These are phyloP conservation scores for Cygnus olor DNA, from an alignment of 2,797 vertebrate genomes.

Conservation along the genomic window DNA sequence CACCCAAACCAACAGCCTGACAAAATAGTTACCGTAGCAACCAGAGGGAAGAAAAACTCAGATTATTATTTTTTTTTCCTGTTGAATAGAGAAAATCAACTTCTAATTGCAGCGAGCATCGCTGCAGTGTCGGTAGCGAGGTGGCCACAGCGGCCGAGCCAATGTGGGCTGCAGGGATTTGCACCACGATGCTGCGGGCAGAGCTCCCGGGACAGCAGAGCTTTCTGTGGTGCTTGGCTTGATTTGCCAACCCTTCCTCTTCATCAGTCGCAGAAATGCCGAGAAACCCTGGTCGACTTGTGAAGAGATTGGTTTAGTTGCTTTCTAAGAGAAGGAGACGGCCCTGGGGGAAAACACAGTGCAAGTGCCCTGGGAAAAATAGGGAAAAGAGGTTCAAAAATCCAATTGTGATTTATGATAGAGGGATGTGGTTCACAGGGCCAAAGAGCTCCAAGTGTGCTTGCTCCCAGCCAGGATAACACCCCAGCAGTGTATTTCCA, in stretches of 20 bases:
- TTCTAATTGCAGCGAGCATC: not conserved
- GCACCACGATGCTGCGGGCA: not conserved
- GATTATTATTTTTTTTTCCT: rapidly evolving
- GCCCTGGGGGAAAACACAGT: rapidly evolving
- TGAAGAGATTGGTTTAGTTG: not conserved
- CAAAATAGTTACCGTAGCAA: constrained; percentile 30
- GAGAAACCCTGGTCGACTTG: not conserved
- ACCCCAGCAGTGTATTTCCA: not conserved
- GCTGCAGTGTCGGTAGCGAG: rapidly evolving
- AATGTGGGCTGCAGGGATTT: rapidly evolving
- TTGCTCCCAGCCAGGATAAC: not conserved
- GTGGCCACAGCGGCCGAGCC: not conserved
- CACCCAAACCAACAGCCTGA: not conserved
- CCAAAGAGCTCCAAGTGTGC: rapidly evolving
- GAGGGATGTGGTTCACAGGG: rapidly evolving
- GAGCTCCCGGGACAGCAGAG: not conserved
- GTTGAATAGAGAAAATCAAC: not conserved
- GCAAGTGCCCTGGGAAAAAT: not conserved
- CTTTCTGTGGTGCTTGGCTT: not conserved
- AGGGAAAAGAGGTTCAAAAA: not conserved
- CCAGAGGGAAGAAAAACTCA: not conserved
- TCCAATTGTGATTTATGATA: not conserved
- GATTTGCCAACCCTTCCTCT: not conserved
- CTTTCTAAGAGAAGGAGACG: not conserved
- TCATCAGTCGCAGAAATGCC: not conserved